Conservation (phyloP, 2,888 invertebrate genomes). For the Orthosia cruda region DNA sequence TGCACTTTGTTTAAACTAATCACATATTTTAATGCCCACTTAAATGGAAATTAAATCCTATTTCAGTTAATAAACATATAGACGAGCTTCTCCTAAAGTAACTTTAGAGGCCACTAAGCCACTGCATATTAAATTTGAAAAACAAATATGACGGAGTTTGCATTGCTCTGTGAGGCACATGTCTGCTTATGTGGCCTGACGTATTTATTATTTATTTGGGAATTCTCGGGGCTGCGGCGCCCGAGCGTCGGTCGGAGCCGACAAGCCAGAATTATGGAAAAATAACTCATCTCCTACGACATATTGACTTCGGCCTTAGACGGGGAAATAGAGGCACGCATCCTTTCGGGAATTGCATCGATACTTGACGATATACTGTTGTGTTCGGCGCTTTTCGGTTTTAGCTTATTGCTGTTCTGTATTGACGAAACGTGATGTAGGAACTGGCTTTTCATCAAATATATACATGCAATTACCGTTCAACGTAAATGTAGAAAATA, state of each 20-base stretch:
- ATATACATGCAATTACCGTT: constrained; percentile 6
- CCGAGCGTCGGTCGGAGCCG: constrained; percentile 57
- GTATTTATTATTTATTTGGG: constrained; percentile 92
- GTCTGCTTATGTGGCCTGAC: constrained; percentile 76
- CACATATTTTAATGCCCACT: constrained; percentile 27
- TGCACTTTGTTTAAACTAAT: constrained; percentile 39
- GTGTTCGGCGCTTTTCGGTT: constrained; percentile 65
- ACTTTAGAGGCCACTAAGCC: constrained; percentile 68
- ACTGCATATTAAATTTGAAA: constrained; percentile 81
- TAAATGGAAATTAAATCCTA: constrained; percentile 12
- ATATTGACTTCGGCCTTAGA: constrained; percentile 87
- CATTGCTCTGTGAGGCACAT: constrained; percentile 71
- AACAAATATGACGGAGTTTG: constrained; percentile 76
- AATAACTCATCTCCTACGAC: constrained; percentile 90
- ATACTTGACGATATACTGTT: constrained; percentile 72
- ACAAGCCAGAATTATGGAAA: constrained; percentile 86
- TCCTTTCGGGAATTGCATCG: constrained; percentile 87
- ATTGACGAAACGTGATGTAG: constrained; percentile 37
- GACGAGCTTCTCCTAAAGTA: constrained; percentile 28
- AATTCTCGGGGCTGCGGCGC: constrained; percentile 82
- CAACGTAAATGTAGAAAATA: not conserved
- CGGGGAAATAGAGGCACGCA: constrained; percentile 82
- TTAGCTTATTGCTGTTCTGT: constrained; percentile 65
- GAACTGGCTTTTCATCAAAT: constrained; percentile 32
- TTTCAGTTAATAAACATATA: constrained; percentile 33